Conservation (phyloP, 2,888 invertebrate genomes). For the Antitype chi region DNA sequence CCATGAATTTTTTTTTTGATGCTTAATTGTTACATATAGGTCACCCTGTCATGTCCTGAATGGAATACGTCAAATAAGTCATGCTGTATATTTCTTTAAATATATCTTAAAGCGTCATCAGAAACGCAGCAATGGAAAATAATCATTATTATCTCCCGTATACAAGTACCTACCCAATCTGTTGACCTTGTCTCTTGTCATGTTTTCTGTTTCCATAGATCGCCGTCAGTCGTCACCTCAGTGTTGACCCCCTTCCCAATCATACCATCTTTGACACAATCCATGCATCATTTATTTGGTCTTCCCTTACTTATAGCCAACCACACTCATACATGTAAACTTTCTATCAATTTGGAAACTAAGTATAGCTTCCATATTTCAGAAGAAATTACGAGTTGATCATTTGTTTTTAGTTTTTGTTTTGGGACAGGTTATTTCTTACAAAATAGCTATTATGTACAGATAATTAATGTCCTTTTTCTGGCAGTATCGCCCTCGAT, state of each 20-base stretch:
- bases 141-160: too few species aligned
- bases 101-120: too few species aligned
- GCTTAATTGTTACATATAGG: too few species aligned
- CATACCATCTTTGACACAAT: not conserved
- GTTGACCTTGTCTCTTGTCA: not conserved
- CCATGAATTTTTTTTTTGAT: too few species aligned
- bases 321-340: too few species aligned
- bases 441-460: not conserved
- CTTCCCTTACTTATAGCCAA: not conserved
- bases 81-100: too few species aligned
- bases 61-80: too few species aligned
- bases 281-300: not conserved
- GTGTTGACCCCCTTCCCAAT: not conserved
- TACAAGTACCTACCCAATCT: too few species aligned
- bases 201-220: not conserved
- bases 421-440: not conserved
- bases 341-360: not conserved
- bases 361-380: not conserved
- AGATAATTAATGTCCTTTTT: not conserved
- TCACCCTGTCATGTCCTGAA: too few species aligned
- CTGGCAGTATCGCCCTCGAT: constrained; percentile 5
- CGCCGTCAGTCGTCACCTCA: not conserved
- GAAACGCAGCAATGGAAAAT: too few species aligned
- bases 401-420: not conserved
- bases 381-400: not conserved